Evolutionary conservation across 1,140 invertebrate genomes (phyloP).

Genomic region (Sinonovacula constricta): DNA sequence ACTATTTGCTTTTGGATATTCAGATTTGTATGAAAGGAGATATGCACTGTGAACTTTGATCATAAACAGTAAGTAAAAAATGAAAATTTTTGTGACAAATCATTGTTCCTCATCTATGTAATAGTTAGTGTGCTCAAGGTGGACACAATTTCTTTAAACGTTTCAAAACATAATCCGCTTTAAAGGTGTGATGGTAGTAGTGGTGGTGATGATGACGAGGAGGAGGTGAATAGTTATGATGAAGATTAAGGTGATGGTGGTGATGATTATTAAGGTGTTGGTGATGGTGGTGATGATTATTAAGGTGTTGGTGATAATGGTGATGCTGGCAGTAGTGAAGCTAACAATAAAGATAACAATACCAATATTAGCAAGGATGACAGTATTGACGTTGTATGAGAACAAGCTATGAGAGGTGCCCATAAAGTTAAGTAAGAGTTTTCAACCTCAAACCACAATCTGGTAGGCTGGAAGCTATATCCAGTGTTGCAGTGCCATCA

Average conservation of each 20-base stretch:
- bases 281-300: slow-evolving; percentile 3
- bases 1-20: too few relatives aligned
- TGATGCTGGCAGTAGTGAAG: neutral
- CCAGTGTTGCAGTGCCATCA: too few relatives aligned
- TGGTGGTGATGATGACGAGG: slow-evolving; percentile 2
- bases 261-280: slow-evolving; percentile 1
- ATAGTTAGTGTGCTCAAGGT: too few relatives aligned
- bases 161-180: too few relatives aligned
- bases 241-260: neutral
- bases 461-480: too few relatives aligned
- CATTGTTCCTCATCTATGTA: too few relatives aligned
- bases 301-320: neutral
- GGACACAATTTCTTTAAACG: too few relatives aligned
- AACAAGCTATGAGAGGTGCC: neutral
- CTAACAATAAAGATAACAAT: neutral
- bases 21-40: too few relatives aligned
- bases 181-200: neutral
- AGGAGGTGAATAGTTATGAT: neutral
- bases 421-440: neutral
- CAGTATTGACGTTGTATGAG: slow-evolving; percentile 9
- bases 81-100: too few relatives aligned
- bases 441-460: too few relatives aligned
- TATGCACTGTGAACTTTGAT: too few relatives aligned
- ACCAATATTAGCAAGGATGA: neutral
- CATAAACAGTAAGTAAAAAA: too few relatives aligned